Evolutionary conservation across 2,888 invertebrate genomes (phyloP), one percentile per base, ranked within the genome.

Genomic region (Choristoneura rosaceana): DNA sequence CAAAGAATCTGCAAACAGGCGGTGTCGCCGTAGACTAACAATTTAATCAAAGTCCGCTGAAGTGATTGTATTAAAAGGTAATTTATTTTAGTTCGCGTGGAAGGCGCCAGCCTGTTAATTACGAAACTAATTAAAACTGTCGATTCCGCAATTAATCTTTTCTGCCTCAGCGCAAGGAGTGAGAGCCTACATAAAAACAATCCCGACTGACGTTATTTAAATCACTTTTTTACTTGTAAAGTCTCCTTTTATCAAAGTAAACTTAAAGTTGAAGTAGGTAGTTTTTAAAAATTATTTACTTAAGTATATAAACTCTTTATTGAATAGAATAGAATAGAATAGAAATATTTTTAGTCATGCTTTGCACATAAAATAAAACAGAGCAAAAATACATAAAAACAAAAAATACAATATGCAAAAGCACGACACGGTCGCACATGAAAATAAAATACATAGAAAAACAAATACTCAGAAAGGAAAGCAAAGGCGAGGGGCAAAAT

Each of bases 101-200:
- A 84, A 86, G 86, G 84, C 86, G 84, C 86, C 87, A 86, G 82
- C 86, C 87, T 88, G 92, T 90, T 92, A 91, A 92, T 92, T 92
- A 91, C 90, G 81, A 87, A 92, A 92, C 91, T 92, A 93, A 93
- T 93, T 92, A 92, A 92, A 91, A 92, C 89, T 90, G 91, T 91
- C 91, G 91, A 92, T 90, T 90, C 86, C 79, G 87, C 89, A 89
- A 93, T 93, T 92, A 92, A 92, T 92, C 91, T 92, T 84, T 82
- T 82, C 81, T 79, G 81, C 77, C 77, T 65, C 79, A 78, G 75
- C 75, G 79, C 77, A 76, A 74, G 78, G 77, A 74, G 74, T 75
- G 76, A 71, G 76, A 71, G 76, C 75, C 69, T 77, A 71, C 76
- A 75, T 76, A 81, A 76, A 74, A 77, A 76, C 75, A 76, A 76